phyloP scores from a whole-genome alignment of 2,113 vertebrate species.

The Semnornis frantzii region DNA sequence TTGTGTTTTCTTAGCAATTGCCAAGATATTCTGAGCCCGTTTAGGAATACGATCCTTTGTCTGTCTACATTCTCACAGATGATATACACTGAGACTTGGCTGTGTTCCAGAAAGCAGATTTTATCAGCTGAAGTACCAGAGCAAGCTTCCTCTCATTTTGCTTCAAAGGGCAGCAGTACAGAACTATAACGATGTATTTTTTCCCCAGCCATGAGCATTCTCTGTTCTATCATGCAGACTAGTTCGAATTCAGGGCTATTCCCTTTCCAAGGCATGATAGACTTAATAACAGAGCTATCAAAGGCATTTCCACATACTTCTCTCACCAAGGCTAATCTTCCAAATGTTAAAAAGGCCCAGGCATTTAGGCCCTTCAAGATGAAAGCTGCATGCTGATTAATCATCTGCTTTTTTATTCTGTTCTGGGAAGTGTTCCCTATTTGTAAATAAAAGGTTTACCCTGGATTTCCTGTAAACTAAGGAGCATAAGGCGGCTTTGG shows the following conservation, averaged over 20 bases:
- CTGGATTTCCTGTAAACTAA: constrained; percentile 71
- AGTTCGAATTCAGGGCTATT: constrained; percentile 55
- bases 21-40: constrained; percentile 69
- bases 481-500: constrained; percentile 66
- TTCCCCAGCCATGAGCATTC: constrained; percentile 61
- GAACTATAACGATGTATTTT: constrained; percentile 67
- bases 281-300: constrained; percentile 76
- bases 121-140: constrained; percentile 72
- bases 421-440: constrained; percentile 67
- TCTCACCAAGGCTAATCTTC: constrained; percentile 68
- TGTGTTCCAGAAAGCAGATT: constrained; percentile 75
- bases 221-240: constrained; percentile 61
- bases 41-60: constrained; percentile 70
- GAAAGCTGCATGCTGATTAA: constrained; percentile 77
- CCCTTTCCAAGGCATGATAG: constrained; percentile 66
- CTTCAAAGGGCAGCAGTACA: constrained; percentile 73
- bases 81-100: constrained; percentile 72
- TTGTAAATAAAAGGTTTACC: constrained; percentile 77
- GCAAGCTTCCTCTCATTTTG: constrained; percentile 74
- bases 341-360: constrained; percentile 59
- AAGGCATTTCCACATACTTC: constrained; percentile 73
- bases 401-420: constrained; percentile 69
- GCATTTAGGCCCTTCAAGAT: constrained; percentile 64
- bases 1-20: constrained; percentile 74
- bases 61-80: constrained; percentile 65